phyloP scores from a whole-genome alignment of 2,797 vertebrate genomes.

The Gymnodraco acuticeps region DNA sequence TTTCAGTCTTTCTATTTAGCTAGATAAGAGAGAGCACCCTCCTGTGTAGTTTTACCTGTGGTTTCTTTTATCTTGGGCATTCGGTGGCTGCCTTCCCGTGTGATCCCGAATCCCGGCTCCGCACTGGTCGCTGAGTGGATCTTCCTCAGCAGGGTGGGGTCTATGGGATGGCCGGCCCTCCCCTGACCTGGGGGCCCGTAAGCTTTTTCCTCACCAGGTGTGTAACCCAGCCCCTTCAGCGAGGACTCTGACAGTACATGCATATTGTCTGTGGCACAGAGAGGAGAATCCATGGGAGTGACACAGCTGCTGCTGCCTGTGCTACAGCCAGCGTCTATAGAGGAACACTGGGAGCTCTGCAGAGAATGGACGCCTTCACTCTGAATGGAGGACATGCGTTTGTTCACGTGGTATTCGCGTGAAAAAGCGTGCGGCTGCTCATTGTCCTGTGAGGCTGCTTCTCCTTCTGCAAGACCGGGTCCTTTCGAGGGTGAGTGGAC shows the following conservation, averaged over 20 bases:
- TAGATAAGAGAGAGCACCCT: constrained; percentile 36
- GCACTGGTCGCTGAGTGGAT: constrained; percentile 90
- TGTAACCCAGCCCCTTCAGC: constrained; percentile 87
- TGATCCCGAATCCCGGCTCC: constrained; percentile 89
- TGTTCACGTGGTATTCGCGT: constrained; percentile 93
- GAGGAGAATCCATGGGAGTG: constrained; percentile 94
- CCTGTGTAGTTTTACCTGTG: constrained; percentile 94
- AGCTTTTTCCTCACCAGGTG: constrained; percentile 89
- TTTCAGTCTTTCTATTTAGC: neutral
- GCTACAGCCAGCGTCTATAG: constrained; percentile 95
- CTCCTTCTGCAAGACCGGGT: constrained; percentile 79
- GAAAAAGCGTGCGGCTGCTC: constrained; percentile 85
- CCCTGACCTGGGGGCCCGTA: constrained; percentile 84
- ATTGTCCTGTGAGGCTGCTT: constrained; percentile 73
- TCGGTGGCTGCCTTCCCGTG: constrained; percentile 92
- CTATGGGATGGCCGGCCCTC: constrained; percentile 85
- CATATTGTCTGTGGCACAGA: constrained; percentile 90
- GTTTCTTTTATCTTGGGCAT: constrained; percentile 99
- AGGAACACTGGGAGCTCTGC: constrained; percentile 96
- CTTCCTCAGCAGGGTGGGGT: constrained; percentile 90
- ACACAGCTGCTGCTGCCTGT: constrained; percentile 93
- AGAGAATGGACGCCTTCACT: constrained; percentile 94
- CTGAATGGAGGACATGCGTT: constrained; percentile 95
- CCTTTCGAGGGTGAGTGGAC: constrained; percentile 88
- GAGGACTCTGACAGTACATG: constrained; percentile 89